Evolutionary conservation across 1,140 invertebrate genomes (phyloP), one percentile per base, ranked within the genome.

Genomic region (Metopolophium dirhodum): DNA sequence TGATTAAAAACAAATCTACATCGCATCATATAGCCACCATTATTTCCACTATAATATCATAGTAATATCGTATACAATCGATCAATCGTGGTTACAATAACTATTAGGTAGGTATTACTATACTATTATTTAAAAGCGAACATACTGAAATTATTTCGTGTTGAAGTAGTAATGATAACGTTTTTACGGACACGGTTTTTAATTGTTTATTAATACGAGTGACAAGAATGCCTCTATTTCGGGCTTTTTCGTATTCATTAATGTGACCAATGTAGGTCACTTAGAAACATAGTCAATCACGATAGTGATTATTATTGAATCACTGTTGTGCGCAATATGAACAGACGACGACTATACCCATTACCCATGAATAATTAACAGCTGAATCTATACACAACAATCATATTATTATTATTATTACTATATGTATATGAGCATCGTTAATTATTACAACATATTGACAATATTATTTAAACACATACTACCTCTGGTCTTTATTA

Each of bases 351-450:
- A 20, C 61, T 77, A n/a, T 18, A n/a, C 26, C 45, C 26, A 41
- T 45, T 45, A 35, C 61, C 30, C 4, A n/a, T 87, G 45, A 87
- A 87, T 87, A 47, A 87, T 87, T n/a, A 87, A 47, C 41, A n/a
- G 45, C 85, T n/a, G 6, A 87, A 30, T 26, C 6, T 30, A 47
- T 18, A 47, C 85, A 87, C 14, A 7, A 49, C 83, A 45, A 4
- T 85, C 37, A 87, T 47, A 49, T 87, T 49, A 47, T n/a, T 87
- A 86, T 86, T 83, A 83, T 83, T 83, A 85, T 45, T 85, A 85
- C 26, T 45, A 26, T 85, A 41, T 26, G 37, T 37, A 23, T 30
- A 85, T 45, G 9, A 45, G 23, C 37, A 14, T 45, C 83, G 45
- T 85, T 41, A 85, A 85, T 85, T 85, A 85, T 85, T 85, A 45